These are phyloP conservation scores for Laterallus jamaicensis DNA, from an alignment of 2,113 vertebrate genomes.

Conservation along the genomic window DNA sequence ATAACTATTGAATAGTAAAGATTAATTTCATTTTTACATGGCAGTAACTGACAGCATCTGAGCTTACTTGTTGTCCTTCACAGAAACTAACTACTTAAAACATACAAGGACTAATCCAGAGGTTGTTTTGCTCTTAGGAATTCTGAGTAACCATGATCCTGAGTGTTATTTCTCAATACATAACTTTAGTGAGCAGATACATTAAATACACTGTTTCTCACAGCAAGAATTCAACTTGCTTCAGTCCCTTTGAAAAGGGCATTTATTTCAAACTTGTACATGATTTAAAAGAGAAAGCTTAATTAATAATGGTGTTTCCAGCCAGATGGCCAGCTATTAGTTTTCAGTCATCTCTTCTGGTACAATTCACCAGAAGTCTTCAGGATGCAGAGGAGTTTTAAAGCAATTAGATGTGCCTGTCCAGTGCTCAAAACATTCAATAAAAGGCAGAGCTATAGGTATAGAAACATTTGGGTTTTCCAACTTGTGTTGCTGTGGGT, in stretches of 20 bases:
- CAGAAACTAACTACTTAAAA: not conserved
- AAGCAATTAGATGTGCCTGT: not conserved
- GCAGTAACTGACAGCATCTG: not conserved
- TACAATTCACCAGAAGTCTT: slow-evolving; percentile 23
- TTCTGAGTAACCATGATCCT: not conserved
- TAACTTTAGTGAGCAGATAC: not conserved
- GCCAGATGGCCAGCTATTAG: slow-evolving; percentile 49
- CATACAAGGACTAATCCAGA: not conserved
- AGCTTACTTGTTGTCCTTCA: not conserved
- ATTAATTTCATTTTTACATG: not conserved
- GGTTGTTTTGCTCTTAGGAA: not conserved
- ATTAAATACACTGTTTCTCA: not conserved
- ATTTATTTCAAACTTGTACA: slow-evolving; percentile 35
- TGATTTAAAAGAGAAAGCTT: slow-evolving; percentile 48
- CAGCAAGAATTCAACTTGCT: slow-evolving; percentile 1
- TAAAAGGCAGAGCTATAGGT: not conserved
- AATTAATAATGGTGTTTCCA: slow-evolving; percentile 59
- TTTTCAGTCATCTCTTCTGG: slow-evolving; percentile 31
- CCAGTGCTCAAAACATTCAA: not conserved
- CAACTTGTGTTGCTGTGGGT: not conserved
- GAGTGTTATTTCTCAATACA: not conserved
- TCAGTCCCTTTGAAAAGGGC: slow-evolving; percentile 11
- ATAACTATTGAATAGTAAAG: not conserved
- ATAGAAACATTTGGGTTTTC: not conserved
- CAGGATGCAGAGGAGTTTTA: slow-evolving; percentile 9